These are phyloP conservation scores for Epizoanthus stellaris DNA, from an alignment of 92 coral and sea anemone genomes.

Conservation along the genomic window DNA sequence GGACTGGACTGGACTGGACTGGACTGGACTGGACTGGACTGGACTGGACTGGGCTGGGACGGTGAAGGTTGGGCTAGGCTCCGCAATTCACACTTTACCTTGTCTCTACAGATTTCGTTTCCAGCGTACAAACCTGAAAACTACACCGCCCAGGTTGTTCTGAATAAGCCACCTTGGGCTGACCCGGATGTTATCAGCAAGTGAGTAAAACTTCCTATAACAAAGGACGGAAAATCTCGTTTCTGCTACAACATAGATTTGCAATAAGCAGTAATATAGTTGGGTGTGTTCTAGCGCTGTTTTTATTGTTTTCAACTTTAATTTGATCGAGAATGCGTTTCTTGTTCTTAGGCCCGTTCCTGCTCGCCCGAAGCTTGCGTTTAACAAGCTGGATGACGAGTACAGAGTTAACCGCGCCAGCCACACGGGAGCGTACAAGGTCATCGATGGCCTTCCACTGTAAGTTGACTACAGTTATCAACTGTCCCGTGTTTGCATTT, in stretches of 20 bases:
- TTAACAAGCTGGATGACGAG: constrained; percentile 75
- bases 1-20: too few relatives aligned
- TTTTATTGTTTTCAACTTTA: too few relatives aligned
- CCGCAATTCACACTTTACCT: too few relatives aligned
- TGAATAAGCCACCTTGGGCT: constrained; percentile 93
- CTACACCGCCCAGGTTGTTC: constrained; percentile 86
- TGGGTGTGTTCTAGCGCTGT: not conserved
- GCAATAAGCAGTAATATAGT: not conserved
- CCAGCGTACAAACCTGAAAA: constrained; percentile 82
- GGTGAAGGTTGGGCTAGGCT: not conserved
- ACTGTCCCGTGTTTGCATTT: too few relatives aligned
- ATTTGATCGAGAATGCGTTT: not conserved
- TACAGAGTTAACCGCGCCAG: constrained; percentile 90
- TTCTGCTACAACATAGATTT: not conserved
- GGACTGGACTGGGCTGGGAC: too few relatives aligned
- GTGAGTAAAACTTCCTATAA: constrained; percentile 59
- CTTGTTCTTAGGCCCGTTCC: constrained; percentile 52
- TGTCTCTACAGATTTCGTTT: constrained; percentile 72
- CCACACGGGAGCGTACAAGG: constrained; percentile 82
- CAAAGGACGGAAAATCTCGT: too few relatives aligned
- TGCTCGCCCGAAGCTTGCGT: constrained; percentile 78
- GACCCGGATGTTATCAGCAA: constrained; percentile 82
- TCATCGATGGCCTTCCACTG: constrained; percentile 82
- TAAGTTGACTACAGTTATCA: constrained; percentile 50
- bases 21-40: too few relatives aligned